A percentile compares a stretch with the other conserved stretches of the same genome.
Evolutionary conservation across 2,113 vertebrate genomes (phyloP).

Genomic region (Ictidomys tridecemlineatus): DNA sequence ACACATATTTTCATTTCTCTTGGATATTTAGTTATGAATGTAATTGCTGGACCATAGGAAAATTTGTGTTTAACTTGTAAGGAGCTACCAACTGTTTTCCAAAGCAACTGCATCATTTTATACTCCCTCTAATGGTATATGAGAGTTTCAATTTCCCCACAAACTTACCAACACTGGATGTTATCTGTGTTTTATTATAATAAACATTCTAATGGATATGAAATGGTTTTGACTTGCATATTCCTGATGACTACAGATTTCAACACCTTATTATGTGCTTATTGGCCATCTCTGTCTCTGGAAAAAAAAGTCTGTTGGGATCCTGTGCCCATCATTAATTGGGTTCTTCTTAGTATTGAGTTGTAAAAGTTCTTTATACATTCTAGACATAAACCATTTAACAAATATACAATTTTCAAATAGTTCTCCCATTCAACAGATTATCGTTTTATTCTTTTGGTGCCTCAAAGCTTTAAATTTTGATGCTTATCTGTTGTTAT

Average conservation of each 20-base stretch:
- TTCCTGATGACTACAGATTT: not conserved
- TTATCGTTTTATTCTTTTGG: not conserved
- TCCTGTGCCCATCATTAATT: not conserved
- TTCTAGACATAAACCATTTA: not conserved
- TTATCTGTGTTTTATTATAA: not conserved
- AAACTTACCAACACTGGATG: not conserved
- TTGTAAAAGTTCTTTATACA: not conserved
- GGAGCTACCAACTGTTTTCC: not conserved
- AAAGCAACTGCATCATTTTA: not conserved
- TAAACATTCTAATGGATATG: not conserved
- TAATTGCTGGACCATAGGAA: not conserved
- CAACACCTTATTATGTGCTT: not conserved
- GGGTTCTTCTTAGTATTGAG: not conserved
- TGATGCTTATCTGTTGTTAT: too few species aligned
- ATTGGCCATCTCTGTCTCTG: not conserved
- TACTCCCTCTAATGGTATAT: not conserved
- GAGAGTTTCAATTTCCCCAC: not conserved
- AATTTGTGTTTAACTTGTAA: not conserved
- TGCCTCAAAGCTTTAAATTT: not conserved
- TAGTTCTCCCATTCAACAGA: not conserved
- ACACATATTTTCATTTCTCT: not conserved
- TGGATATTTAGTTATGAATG: not conserved
- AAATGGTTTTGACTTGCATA: not conserved
- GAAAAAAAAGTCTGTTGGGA: not conserved
- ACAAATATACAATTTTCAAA: not conserved